Percentiles rank a stretch among this genome's conserved stretches.
Conservation (phyloP, 2,888 invertebrate species). For the Nomada flava region DNA sequence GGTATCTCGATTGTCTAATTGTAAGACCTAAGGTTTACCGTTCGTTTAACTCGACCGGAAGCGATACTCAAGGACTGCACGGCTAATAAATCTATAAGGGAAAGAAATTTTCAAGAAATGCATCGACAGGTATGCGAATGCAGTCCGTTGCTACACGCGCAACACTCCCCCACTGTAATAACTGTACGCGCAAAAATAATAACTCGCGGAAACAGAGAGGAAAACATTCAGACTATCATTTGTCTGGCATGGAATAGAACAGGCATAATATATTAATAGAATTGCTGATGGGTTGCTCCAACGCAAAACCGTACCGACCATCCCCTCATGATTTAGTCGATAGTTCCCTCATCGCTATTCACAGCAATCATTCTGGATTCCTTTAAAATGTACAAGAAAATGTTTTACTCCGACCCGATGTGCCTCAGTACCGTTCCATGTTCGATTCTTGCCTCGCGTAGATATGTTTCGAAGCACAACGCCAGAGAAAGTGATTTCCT, state of each 20-base stretch:
- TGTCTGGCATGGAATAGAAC: not conserved
- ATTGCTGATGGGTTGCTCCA: not conserved
- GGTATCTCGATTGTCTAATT: not conserved
- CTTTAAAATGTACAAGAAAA: no score
- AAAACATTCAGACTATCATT: not conserved
- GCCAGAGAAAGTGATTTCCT: constrained; percentile 48
- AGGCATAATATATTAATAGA: not conserved
- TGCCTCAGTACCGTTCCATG: no score
- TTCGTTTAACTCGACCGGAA: not conserved
- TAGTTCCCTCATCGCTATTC: no score
- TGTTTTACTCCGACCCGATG: no score
- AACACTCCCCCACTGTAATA: not conserved
- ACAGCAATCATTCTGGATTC: no score
- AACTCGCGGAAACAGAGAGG: not conserved
- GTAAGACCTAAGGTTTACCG: not conserved
- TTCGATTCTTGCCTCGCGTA: not conserved
- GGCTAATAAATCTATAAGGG: not conserved
- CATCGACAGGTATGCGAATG: not conserved
- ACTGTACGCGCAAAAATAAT: not conserved
- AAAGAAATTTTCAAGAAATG: not conserved
- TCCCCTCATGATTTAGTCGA: not conserved
- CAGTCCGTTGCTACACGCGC: not conserved
- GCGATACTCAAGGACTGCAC: not conserved
- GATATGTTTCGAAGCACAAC: constrained; percentile 31
- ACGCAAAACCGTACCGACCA: no score